phyloP scores from a whole-genome alignment of 2,888 invertebrate species.

The Troilus luridus region DNA sequence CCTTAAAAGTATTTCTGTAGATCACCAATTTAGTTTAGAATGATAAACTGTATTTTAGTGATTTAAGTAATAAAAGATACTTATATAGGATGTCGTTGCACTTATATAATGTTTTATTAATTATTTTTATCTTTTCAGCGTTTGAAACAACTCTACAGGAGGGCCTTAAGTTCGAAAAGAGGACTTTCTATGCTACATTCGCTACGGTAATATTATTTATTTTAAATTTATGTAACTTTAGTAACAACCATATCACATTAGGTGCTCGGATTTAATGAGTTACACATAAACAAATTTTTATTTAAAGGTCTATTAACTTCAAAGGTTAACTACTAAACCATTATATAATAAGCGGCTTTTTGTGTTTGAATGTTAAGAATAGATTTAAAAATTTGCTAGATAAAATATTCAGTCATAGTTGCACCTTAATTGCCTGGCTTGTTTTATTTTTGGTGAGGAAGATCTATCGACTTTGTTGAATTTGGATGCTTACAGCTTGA shows the following conservation, averaged over 20 bases:
- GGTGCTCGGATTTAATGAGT: too few species aligned
- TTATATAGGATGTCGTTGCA: constrained; percentile 33
- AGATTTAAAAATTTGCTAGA: too few species aligned
- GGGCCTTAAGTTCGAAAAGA: constrained; percentile 91
- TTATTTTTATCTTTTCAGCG: constrained; percentile 70
- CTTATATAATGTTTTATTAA: background rate
- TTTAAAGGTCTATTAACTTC: too few species aligned
- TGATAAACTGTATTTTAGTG: background rate
- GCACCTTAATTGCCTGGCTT: too few species aligned
- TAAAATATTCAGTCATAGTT: too few species aligned
- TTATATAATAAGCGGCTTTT: too few species aligned
- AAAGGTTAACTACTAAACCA: too few species aligned
- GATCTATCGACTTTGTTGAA: too few species aligned
- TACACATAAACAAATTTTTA: too few species aligned
- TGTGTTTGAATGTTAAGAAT: too few species aligned
- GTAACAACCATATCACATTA: background rate
- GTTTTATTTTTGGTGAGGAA: too few species aligned
- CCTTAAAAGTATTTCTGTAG: background rate
- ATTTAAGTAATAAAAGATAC: background rate
- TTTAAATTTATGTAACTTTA: background rate
- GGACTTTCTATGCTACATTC: constrained; percentile 94
- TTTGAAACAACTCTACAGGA: constrained; percentile 90
- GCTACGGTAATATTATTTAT: constrained; percentile 82
- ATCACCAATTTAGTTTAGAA: background rate
- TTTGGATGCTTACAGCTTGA: too few species aligned